Evolutionary conservation across 2,888 invertebrate species (phyloP).

Genomic region (Junonia oenone): DNA sequence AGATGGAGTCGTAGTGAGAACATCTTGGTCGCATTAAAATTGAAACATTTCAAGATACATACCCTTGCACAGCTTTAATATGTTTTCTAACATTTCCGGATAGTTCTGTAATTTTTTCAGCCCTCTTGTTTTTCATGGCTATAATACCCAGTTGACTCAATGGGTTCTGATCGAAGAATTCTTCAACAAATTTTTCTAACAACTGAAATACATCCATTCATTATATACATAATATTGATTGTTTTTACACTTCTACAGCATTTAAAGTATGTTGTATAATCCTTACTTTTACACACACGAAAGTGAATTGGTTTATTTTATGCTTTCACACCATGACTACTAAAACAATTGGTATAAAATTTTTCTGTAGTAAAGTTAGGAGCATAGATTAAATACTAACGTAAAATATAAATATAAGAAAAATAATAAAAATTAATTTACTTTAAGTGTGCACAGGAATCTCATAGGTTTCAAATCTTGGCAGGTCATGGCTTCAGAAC

Average conservation of each 20-base stretch:
- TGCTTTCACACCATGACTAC: not conserved
- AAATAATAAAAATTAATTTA: slow-evolving; percentile 45
- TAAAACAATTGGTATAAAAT: no score
- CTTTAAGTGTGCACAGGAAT: slow-evolving; percentile 91
- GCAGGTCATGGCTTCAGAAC: slow-evolving; percentile 95
- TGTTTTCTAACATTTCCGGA: slow-evolving; percentile 92
- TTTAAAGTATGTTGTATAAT: no score
- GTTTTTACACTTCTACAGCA: no score
- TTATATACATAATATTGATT: no score
- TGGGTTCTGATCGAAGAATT: slow-evolving; percentile 99
- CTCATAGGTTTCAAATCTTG: slow-evolving; percentile 97
- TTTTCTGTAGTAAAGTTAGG: no score
- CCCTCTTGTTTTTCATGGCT: slow-evolving; percentile 93
- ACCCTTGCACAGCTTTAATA: slow-evolving; percentile 83
- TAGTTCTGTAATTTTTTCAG: slow-evolving; percentile 94
- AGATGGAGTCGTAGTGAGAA: no score
- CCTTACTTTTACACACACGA: no score
- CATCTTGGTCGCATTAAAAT: not conserved
- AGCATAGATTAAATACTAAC: no score
- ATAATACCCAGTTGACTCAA: slow-evolving; percentile 98
- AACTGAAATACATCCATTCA: slow-evolving; percentile 83
- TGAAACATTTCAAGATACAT: slow-evolving; percentile 7
- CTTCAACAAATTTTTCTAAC: slow-evolving; percentile 94
- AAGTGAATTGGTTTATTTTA: not conserved
- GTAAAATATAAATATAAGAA: not conserved